Percentiles rank a stretch among this genome's conserved stretches.
These are phyloP conservation scores for Campylorhamphus procurvoides DNA, from an alignment of 2,113 vertebrate genomes.

Conservation along the genomic window DNA sequence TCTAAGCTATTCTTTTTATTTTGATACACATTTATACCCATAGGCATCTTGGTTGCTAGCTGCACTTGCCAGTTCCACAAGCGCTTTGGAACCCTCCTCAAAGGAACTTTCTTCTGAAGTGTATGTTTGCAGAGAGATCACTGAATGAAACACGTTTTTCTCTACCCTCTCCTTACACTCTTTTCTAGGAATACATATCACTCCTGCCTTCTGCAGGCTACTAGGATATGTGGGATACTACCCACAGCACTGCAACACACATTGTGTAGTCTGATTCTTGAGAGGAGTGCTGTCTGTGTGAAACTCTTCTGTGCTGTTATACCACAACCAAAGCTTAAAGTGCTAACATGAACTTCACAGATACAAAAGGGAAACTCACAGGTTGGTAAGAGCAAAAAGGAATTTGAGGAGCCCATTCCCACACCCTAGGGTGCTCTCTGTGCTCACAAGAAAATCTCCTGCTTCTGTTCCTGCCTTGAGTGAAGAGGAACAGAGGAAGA, in stretches of 20 bases:
- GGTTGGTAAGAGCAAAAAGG: neutral
- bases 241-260: neutral
- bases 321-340: neutral
- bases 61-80: constrained; percentile 17
- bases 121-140: neutral
- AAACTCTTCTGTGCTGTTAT: neutral
- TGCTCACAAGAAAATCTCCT: neutral
- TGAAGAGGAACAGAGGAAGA: neutral
- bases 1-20: constrained; percentile 12
- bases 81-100: neutral
- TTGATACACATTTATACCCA: constrained; percentile 46
- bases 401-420: neutral
- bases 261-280: no score
- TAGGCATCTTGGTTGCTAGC: constrained; percentile 8
- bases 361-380: neutral
- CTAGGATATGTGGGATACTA: neutral
- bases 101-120: neutral
- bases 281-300: neutral
- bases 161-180: rapidly evolving
- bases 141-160: neutral
- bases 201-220: neutral
- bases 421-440: neutral
- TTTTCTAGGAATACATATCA: neutral
- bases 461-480: neutral
- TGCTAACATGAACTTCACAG: neutral